Base-by-base conservation (phyloP, 2,888 invertebrate species). In the Abscondita cerata region DNA sequence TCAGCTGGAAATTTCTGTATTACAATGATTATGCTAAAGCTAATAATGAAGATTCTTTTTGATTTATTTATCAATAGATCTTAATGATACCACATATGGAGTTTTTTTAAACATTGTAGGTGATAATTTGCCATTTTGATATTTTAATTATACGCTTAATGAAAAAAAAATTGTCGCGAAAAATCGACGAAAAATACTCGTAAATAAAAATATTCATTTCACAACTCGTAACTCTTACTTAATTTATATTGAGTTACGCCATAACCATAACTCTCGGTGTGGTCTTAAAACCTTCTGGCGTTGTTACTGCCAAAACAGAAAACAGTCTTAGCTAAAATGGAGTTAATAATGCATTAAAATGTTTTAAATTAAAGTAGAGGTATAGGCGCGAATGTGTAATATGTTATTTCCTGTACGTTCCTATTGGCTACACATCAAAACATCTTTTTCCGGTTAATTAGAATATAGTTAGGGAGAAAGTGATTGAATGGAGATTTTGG, bases 401-500 rank as follows among this genome's bases (percentile, higher is more conserved):
- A 59, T 61, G 71, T 65, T 62, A 71, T 71, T 71, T 71, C 70
- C 71, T 68, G 59, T 59, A 51, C 56, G 52, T 51, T 67, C 59
- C 68, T 59, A 71, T 71, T 71, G 71, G 71, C 57, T 60, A 62
- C 60, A 25, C 51, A 48, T 52, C 64, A 67, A 69, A 64, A 60
- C 52, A 25, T 60, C 68, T 56, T 65, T 66, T 71, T 71, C 71
- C 71, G 70, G 68, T 68, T 66, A 69, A 69, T 69, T 66, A 62
- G 62, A 53, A 62, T 46, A 54, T 38, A 41, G 64, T 60, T 59
- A 51, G 64, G 64, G 64, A 59, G 56, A 59, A 59, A 56, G 52
- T 47, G 59, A 59, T 55, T 59, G 54, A 20, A 19, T 52, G 18
- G 36, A 15, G 48, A 59, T 46, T 59, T 55, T 50, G 33, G 18